Evolutionary conservation across 2,888 invertebrate genomes (phyloP), one percentile per base, ranked within the genome.

Genomic region (Acrobasis consociella): DNA sequence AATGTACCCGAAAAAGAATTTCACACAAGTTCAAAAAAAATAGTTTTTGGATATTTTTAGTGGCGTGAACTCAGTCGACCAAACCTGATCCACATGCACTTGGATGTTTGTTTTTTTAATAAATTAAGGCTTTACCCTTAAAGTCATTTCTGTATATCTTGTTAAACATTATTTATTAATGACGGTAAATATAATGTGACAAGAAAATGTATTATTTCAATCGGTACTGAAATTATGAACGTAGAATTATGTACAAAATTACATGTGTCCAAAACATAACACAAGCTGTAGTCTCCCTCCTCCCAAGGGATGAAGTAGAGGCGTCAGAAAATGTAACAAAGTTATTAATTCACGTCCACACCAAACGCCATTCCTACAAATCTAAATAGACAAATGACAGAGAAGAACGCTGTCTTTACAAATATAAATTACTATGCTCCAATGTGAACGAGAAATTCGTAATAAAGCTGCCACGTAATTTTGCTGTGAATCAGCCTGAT

Each of bases 321-420:
- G 39, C 56, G 39, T 42, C 8, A 11, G 16, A 15, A 56, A 53
- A 53, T 53, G 15, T 38, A 53, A 37, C 38, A 15, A 38, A 38
- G 39, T 56, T 56, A 42, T 56, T 56, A 56, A 56, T 56, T 56
- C 9, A 56, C 42, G 56, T 39, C 56, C 16, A 42, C 31, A 31
- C 8, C 31, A 31, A 22, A 31, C 56, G 15, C 56, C 42, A 56
- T 56, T 17, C 56, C 39, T 55, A 15, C 39, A 17, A 56, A 56
- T 56, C 56, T 42, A 56, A 39, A 56, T 42, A 42, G 42, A 56
- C 37, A 56, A 56, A 56, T 56, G 56, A 56, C 37, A 56, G 39
- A 39, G 55, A 15, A 55, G 37, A 55, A 15, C 55, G 15, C 16
- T 38, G 55, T 55, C 55, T 55, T 16, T 55, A 55, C 55, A 55